These are phyloP conservation scores for Pseudomugil gertrudae DNA, from an alignment of 2,797 vertebrate genomes.

Conservation along the genomic window DNA sequence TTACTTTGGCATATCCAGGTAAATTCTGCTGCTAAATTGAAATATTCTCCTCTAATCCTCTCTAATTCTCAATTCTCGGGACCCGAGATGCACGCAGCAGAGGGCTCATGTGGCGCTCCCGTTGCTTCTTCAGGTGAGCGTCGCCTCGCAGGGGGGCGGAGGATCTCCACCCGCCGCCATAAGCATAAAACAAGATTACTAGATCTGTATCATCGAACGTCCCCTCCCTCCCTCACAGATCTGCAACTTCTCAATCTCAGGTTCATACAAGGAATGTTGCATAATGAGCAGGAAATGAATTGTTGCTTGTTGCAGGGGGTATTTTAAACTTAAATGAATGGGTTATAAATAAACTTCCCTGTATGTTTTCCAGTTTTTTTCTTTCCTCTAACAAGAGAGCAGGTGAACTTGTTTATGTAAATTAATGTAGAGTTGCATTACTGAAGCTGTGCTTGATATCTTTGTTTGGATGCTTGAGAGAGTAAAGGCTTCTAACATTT, in stretches of 20 bases:
- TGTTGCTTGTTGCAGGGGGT: conserved; percentile 10
- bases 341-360: conserved; percentile 52
- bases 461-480: conserved; percentile 40
- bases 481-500: conserved; percentile 8
- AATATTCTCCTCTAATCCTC: conserved; percentile 74
- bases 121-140: conserved; percentile 74
- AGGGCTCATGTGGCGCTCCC: conserved; percentile 60
- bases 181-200: conserved; percentile 74
- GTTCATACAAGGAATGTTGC: conserved; percentile 46
- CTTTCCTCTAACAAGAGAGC: conserved; percentile 19
- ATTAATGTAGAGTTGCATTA: conserved; percentile 33
- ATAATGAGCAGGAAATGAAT: conserved; percentile 55
- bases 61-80: conserved; percentile 65
- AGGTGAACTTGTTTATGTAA: conserved; percentile 48
- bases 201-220: conserved; percentile 58
- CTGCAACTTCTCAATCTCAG: conserved; percentile 38
- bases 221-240: conserved; percentile 13
- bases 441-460: conserved; percentile 29
- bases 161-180: conserved; percentile 59
- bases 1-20: conserved; percentile 71
- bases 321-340: conserved; percentile 50
- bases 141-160: conserved; percentile 52
- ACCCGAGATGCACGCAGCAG: conserved; percentile 49
- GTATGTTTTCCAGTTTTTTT: conserved; percentile 27
- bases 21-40: conserved; percentile 69